phyloP scores from a whole-genome alignment of 1,140 invertebrate species.

The Drosophila dunni region DNA sequence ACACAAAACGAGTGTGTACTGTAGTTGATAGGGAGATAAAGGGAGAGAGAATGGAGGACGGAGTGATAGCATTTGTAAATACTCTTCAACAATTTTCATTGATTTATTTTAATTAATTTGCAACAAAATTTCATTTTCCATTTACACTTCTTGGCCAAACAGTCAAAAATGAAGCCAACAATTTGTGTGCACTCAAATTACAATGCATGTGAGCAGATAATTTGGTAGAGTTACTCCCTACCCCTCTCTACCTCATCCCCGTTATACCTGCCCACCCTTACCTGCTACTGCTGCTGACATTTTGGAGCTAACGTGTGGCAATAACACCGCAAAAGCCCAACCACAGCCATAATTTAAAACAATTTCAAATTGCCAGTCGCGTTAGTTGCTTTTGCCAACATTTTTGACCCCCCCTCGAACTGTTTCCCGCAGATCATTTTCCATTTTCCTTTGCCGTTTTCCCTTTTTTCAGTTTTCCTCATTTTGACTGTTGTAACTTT shows the following conservation, averaged over 20 bases:
- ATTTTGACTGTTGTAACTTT: background rate
- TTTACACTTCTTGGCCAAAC: conserved; percentile 2
- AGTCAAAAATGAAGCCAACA: conserved; percentile 17
- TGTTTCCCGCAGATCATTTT: background rate
- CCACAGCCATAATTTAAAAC: conserved; percentile 69
- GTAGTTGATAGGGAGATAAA: background rate
- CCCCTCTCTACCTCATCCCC: background rate
- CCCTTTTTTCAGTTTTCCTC: background rate
- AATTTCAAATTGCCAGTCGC: conserved; percentile 60
- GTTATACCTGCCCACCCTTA: background rate
- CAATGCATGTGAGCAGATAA: conserved; percentile 44
- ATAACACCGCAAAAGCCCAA: conserved; percentile 22
- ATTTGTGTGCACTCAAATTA: conserved; percentile 41
- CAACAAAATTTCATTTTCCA: conserved; percentile 15
- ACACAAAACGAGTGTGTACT: conserved; percentile 24
- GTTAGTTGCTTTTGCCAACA: conserved; percentile 3
- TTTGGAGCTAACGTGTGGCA: conserved; percentile 66
- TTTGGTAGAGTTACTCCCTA: conserved; percentile 5
- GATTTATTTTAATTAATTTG: conserved; percentile 41
- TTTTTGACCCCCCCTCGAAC: background rate
- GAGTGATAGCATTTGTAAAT: background rate
- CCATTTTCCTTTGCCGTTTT: conserved; percentile 11
- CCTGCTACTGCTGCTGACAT: conserved; percentile 59
- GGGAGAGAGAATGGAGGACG: background rate
- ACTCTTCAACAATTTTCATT: conserved; percentile 13